phyloP scores from a whole-genome alignment of 2,888 invertebrate species.

The Protonemura montana region DNA sequence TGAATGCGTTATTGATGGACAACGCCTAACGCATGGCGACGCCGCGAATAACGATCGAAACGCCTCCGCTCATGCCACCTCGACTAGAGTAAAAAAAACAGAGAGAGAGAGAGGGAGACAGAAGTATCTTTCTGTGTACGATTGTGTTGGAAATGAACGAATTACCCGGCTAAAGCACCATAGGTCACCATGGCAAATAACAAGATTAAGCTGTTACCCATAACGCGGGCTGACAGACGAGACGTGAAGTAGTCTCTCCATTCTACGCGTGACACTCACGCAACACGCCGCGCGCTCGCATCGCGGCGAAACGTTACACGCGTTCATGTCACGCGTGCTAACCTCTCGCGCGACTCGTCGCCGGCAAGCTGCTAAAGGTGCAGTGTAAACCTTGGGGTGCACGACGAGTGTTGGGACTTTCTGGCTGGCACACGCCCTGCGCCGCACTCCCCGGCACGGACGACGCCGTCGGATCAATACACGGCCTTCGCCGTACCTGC shows the following conservation, averaged over 20 bases:
- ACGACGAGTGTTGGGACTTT: no score
- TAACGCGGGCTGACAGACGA: background rate
- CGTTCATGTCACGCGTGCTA: background rate
- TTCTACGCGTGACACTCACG: background rate
- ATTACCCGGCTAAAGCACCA: background rate
- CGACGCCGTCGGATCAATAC: background rate
- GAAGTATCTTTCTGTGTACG: no score
- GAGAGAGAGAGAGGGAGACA: no score
- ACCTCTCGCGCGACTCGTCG: background rate
- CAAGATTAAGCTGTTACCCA: background rate
- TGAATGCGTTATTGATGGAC: background rate
- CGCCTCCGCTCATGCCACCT: no score
- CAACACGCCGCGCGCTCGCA: background rate
- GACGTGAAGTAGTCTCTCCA: background rate
- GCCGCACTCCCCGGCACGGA: background rate
- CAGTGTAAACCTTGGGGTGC: slow-evolving; percentile 20
- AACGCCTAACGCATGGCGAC: background rate
- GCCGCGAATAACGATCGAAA: background rate
- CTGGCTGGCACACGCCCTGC: background rate
- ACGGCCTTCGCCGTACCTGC: background rate
- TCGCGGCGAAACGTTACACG: background rate
- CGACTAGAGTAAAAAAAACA: no score
- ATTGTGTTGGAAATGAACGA: background rate
- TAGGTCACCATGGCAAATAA: background rate
- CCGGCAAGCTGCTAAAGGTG: background rate